Evolutionary conservation across 2,113 vertebrate genomes (phyloP), one percentile per base, ranked within the genome.

Genomic region (Heterotilapia buettikoferi): DNA sequence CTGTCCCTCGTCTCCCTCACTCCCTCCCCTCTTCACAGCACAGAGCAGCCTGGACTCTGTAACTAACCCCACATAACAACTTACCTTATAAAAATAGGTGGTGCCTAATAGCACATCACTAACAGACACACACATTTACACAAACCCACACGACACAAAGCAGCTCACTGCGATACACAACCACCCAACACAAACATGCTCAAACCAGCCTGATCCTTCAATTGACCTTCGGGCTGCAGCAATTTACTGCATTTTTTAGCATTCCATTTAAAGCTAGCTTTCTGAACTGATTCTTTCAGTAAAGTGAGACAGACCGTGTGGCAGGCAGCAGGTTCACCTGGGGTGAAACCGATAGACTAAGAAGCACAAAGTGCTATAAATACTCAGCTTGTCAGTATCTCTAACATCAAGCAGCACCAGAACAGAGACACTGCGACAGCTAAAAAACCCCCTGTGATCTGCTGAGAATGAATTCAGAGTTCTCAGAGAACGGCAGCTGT

Each of bases 361-460:
- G 84, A 93, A 80, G 47, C 86, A 90, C 88, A 93, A 93, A 86
- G 81, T 63, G 86, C 93, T 95, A 96, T 93, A 95, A 95, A 96
- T 94, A 94, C 84, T 59, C 83, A 8, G 50, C 85, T 87, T 94
- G 90, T 93, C 94, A 90, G 93, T 87, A 92, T 92, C 90, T 92
- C 89, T 81, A 88, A 89, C 93, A 91, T 94, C 93, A 92, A 87
- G 89, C 86, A 54, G 86, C 88, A 87, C n/a, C 47, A 87, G 53
- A 92, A 87, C 89, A 90, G 84, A 90, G 84, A 89, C 84, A 57
- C 68, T 43, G 86, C 61, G 88, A 90, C 90, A 91, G 83, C 87
- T 90, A 80, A 78, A 71, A 61, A 82, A 87, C 1, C 16, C 47
- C 53, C 84, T 90, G 71, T 88, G 85, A 88, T 90, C 78, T 87